Evolutionary conservation across 2,113 vertebrate species (phyloP), one percentile per base, ranked within the genome.

Genomic region (Oreotrochilus melanogaster): DNA sequence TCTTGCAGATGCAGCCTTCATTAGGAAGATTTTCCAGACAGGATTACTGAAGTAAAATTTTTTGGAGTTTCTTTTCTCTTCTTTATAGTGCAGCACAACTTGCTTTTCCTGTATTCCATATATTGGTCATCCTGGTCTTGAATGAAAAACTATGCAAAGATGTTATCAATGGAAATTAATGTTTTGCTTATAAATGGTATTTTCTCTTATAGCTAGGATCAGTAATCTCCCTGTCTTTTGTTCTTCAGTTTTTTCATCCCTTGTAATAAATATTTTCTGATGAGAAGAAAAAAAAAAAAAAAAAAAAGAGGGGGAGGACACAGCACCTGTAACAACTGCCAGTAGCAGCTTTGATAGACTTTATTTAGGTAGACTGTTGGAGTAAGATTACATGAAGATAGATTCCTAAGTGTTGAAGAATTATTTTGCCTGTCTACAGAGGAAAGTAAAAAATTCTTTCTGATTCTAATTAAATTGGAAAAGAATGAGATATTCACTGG

Each of bases 71-170:
- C 31, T 67, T 65, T 35, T 21, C 23, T n/a, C 5, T 4, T 58
- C n/a, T 57, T 35, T 37, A 33, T 13, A 53, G 17, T 73, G 42
- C 22, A 70, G 28, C 0, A 0, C 25, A 62, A 6, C 39, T 65
- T 91, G 21, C 10, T 80, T 80, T 86, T 64, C 28, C 25, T 47
- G 9, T 39, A 39, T 86, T 67, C 2, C 5, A 9, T 71, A 12
- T 14, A 10, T n/a, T 78, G 60, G 16, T 66, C 45, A 56, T 78
- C 54, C 16, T 50, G 33, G n/a, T 51, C 35, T 75, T 84, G 37
- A 90, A 67, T 78, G 42, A 51, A 82, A 79, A 85, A 61, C n/a
- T 15, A 30, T 48, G 27, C 48, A 35, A 47, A 83, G 14, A 31
- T 28, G 4, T 47, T 57, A 43, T 12, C 17, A 48, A 51, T 56